Evolutionary conservation across 2,113 vertebrate species (phyloP).

Genomic region (Chauna torquata): DNA sequence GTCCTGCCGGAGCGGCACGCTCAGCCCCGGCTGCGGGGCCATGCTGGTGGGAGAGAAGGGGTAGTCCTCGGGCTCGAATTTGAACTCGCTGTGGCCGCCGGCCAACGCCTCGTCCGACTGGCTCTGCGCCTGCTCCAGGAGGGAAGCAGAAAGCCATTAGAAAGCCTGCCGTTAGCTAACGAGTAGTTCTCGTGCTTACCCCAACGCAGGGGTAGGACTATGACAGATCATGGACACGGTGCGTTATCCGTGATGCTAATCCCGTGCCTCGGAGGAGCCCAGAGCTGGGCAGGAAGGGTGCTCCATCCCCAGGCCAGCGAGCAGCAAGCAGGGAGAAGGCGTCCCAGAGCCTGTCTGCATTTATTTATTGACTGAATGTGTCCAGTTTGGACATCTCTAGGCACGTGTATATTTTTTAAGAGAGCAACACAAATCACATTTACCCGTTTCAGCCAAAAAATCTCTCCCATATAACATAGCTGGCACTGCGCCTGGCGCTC

Average conservation of each 20-base stretch:
- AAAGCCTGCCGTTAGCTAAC: fast-evolving
- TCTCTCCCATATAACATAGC: fast-evolving
- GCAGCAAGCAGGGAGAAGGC: not conserved
- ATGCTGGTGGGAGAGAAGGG: conserved; percentile 78
- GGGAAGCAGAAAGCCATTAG: not conserved
- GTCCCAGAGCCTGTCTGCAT: not conserved
- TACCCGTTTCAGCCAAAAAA: not conserved
- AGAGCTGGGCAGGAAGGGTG: fast-evolving
- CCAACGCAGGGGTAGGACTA: fast-evolving
- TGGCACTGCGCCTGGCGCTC: fast-evolving
- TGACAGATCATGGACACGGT: not conserved
- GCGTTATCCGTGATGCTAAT: not conserved
- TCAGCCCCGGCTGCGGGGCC: conserved; percentile 79
- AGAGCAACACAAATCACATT: not conserved
- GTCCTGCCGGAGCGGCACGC: conserved; percentile 76
- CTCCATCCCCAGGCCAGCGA: not conserved
- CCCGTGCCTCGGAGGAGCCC: fast-evolving
- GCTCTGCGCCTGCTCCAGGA: conserved; percentile 71
- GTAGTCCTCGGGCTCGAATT: conserved; percentile 89
- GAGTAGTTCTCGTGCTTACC: no score
- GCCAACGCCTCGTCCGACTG: conserved; percentile 62
- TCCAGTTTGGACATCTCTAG: not conserved
- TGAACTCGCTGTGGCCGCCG: conserved; percentile 85
- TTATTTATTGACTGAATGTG: not conserved
- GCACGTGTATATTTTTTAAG: not conserved